Base-by-base conservation (phyloP, 2,797 vertebrate species). In the Sebastes cheni region DNA sequence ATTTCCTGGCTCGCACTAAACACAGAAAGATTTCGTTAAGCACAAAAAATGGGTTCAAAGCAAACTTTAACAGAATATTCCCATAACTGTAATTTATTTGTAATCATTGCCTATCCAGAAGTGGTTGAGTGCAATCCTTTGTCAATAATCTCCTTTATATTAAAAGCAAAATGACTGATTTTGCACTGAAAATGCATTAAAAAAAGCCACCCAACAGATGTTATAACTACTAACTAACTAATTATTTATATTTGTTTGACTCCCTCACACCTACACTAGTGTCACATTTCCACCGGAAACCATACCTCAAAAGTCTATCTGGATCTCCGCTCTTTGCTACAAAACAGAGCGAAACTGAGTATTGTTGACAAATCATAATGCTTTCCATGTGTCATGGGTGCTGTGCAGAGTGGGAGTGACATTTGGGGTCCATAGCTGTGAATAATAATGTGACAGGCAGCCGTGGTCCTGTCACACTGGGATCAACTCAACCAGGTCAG, bases 381-480 rank as follows among this genome's bases (percentile, higher is more conserved):
- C 29, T 86, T 66, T 68, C 67, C 54, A 14, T 62, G 72, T 80
- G 82, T 79, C 84, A 69, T 22, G 18, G 59, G 59, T 1, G 8
- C 34, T 7, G 74, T 32, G 80, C 65, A 22, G 68, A 83, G 79
- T 75, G 56, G 82, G 82, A 75, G 79, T 86, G 89, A 85, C 89
- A 68, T 88, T 76, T 80, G 75, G 75, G 80, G 79, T 84, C 72
- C 75, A 84, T 83, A 84, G 78, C 80, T 88, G 70, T 79, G 80
- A 90, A 89, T 91, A 76, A 87, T 89, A 92, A 90, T 92, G 85
- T 91, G 92, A 93, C 90, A 90, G 90, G 88, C 83, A 91, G 84
- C 61, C 20, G 39, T 89, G 87, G 83, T 89, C 80, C 91, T 87
- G 91, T 92, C 94, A 90, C 72, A 82, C 68, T 72, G 74, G 75